Percentiles rank a stretch among this genome's conserved stretches.
These are phyloP conservation scores for Anoplolepis gracilipes DNA, from an alignment of 1,140 invertebrate species.

Conservation along the genomic window DNA sequence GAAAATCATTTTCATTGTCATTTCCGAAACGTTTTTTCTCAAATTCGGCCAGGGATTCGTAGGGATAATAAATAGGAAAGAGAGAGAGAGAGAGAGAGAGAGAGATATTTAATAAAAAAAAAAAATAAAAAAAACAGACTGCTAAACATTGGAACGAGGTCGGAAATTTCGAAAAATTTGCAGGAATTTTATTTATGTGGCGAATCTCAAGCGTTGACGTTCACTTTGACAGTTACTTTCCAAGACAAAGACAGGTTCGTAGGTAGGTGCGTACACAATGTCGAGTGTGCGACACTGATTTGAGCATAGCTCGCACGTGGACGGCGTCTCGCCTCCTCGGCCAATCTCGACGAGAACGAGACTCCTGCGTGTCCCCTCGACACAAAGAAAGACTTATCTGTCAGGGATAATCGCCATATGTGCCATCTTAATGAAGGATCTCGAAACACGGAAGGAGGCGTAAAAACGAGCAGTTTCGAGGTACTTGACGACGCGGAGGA, in stretches of 20 bases:
- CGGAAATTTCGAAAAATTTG: neutral
- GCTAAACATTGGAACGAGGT: neutral
- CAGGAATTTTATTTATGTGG: neutral
- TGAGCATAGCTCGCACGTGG: slow-evolving; percentile 50
- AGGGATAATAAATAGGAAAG: no score
- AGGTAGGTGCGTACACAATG: neutral
- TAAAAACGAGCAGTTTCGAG: neutral
- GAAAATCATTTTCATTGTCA: no score
- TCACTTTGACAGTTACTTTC: slow-evolving; percentile 57
- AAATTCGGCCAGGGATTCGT: neutral
- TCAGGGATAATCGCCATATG: slow-evolving; percentile 69
- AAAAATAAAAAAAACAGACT: no score
- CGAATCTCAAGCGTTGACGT: neutral
- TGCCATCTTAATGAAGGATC: slow-evolving; percentile 64
- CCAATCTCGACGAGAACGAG: slow-evolving; percentile 36
- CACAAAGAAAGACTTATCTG: slow-evolving; percentile 60
- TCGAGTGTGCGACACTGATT: slow-evolving; percentile 15
- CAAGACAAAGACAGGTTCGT: slow-evolving; percentile 58
- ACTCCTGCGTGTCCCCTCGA: slow-evolving; percentile 12
- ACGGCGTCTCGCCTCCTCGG: slow-evolving; percentile 14
- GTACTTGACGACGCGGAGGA: no score
- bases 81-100: no score
- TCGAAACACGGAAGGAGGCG: neutral
- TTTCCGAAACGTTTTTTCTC: neutral
- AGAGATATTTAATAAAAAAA: no score